Conservation (phyloP, 2,888 invertebrate species). For the Athalia circularis region DNA sequence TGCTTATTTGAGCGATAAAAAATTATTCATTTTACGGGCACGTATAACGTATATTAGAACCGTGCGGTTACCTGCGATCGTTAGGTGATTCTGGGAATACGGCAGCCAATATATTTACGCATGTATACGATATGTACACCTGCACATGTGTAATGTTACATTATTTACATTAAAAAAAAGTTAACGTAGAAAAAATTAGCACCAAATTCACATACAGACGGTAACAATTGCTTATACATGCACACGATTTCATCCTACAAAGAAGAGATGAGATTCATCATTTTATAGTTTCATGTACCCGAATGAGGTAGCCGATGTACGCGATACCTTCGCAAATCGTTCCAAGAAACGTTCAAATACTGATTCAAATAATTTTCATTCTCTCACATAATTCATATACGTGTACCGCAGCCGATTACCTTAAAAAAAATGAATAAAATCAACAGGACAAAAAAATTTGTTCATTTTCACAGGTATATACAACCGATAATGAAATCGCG, state of each 20-base stretch:
- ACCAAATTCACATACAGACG: not conserved
- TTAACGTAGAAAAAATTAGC: not conserved
- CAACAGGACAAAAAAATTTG: not conserved
- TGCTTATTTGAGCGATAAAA: too few relatives aligned
- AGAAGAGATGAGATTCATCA: too few relatives aligned
- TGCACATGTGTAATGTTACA: not conserved
- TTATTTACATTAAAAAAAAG: not conserved
- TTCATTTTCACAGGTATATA: not conserved
- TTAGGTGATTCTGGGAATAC: too few relatives aligned
- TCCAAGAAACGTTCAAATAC: constrained; percentile 21
- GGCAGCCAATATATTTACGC: too few relatives aligned
- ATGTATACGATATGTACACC: not conserved
- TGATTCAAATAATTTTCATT: constrained; percentile 21
- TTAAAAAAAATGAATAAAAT: not conserved
- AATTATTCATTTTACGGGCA: too few relatives aligned
- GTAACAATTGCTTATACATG: too few relatives aligned
- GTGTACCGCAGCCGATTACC: not conserved
- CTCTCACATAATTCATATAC: not conserved
- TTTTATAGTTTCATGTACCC: too few relatives aligned
- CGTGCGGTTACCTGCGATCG: too few relatives aligned
- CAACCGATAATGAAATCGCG: not conserved
- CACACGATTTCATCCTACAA: too few relatives aligned
- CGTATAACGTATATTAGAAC: too few relatives aligned
- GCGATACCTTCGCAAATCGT: not conserved
- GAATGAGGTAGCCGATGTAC: not conserved